Evolutionary conservation across 2,797 vertebrate genomes (phyloP), one percentile per base, ranked within the genome.

Genomic region (Crocidura indochinensis): DNA sequence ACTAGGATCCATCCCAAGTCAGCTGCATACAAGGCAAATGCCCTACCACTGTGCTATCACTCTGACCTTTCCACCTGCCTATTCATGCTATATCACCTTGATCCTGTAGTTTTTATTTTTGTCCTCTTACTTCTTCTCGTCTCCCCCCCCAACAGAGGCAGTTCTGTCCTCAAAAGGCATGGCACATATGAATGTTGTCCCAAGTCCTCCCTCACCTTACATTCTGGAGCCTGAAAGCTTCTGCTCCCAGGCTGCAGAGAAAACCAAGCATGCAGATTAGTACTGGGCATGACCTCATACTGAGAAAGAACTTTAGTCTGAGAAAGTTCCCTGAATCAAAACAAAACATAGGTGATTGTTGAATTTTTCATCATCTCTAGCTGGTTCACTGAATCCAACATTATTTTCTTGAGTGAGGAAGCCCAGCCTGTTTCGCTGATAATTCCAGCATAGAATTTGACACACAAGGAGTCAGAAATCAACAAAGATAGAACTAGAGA

Each of bases 81-180:
- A 38, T 38, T 38, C 38, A 38, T 38, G 38, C 38, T 38, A 5
- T 38, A 38, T 38, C 38, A 38, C 38, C 38, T 38, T 38, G 38
- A 5, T 5, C 5, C 38, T 38, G 38, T 38, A 38, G 38, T 38
- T 38, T 38, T 38, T 38, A 2, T 38, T 38, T 38, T 38, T 2
- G 38, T 38, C 38, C 38, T 38, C 38, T 38, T 38, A 38, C 5
- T 5, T 15, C 10, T 2, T 11, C 4, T 71, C 1, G 0, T 27
- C 38, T 81, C 26, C 49, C 64, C 14, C 73, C 6, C 64, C 51
- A 44, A 44, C 81, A 64, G 62, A 84, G 84, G 46, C 82, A 90
- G 64, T 27, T 76, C 64, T 47, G 65, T 78, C 31, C 29, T 62
- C 31, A 24, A 82, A 64, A 78, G 38, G 56, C 0, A 46, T 31